Evolutionary conservation across 2,113 vertebrate species (phyloP).

Genomic region (Colinus virginianus): DNA sequence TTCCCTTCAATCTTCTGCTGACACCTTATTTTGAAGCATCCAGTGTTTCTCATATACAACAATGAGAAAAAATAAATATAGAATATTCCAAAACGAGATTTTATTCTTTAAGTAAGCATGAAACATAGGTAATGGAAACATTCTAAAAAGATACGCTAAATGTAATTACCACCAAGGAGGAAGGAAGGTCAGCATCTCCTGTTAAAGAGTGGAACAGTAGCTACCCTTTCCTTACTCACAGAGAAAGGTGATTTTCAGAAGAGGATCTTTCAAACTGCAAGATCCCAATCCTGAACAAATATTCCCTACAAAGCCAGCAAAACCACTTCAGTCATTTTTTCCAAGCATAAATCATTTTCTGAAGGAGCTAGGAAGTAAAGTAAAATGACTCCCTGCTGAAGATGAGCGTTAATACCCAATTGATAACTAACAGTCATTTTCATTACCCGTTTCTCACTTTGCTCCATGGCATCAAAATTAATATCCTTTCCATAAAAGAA

Average conservation of each 20-base stretch:
- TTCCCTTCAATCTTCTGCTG: background rate
- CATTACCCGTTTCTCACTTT: background rate
- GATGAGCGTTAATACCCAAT: background rate
- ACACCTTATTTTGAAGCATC: background rate
- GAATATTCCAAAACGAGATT: background rate
- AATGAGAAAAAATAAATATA: background rate
- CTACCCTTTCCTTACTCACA: background rate
- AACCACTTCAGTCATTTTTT: background rate
- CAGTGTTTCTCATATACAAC: background rate
- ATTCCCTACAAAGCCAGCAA: background rate
- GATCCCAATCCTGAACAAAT: background rate
- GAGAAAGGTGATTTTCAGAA: constrained; percentile 9
- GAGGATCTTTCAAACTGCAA: background rate
- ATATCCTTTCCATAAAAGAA: background rate
- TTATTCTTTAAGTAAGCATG: background rate
- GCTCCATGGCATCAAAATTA: background rate
- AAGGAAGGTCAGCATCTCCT: constrained; percentile 50
- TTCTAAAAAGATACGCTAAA: constrained; percentile 26
- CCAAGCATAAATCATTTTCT: background rate
- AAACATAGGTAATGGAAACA: background rate
- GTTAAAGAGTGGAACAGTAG: constrained; percentile 34
- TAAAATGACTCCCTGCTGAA: background rate
- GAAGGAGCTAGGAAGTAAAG: no score
- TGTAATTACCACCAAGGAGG: background rate
- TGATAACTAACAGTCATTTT: background rate